These are phyloP conservation scores for Ochropacha duplaris DNA, from an alignment of 2,888 invertebrate genomes.

Conservation along the genomic window DNA sequence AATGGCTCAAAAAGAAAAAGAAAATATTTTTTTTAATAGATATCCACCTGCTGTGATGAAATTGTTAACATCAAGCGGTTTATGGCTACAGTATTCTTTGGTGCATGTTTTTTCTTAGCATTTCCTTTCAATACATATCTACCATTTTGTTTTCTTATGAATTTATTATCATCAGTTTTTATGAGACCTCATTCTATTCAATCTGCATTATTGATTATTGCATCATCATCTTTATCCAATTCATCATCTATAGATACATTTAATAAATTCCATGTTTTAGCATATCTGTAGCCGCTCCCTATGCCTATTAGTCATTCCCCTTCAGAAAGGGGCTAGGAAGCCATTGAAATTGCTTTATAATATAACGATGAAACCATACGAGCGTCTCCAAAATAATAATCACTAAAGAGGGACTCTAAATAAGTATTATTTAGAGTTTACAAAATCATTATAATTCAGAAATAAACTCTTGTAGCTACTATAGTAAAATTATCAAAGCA, in stretches of 20 bases:
- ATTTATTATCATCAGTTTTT: background rate
- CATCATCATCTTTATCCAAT: background rate
- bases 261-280: background rate
- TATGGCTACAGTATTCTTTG: too few species aligned
- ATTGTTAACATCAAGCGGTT: too few species aligned
- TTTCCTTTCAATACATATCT: too few species aligned
- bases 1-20: background rate
- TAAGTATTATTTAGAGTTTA: too few species aligned
- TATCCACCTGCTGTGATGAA: too few species aligned
- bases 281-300: slow-evolving; percentile 13
- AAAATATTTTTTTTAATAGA: too few species aligned
- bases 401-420: too few species aligned
- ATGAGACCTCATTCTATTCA: background rate
- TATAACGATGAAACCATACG: slow-evolving; percentile 36
- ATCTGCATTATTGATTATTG: background rate
- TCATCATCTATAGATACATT: background rate
- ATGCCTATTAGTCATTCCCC: slow-evolving; percentile 36
- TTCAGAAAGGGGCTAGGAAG: slow-evolving; percentile 34
- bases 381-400: slow-evolving; percentile 34
- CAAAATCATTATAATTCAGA: too few species aligned
- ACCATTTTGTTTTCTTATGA: too few species aligned
- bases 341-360: slow-evolving; percentile 41
- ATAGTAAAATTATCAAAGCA: too few species aligned
- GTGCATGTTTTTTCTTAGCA: too few species aligned
- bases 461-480: too few species aligned